Base-by-base conservation (phyloP, 2,797 vertebrate species). In the Myoxocephalus aenaeus region DNA sequence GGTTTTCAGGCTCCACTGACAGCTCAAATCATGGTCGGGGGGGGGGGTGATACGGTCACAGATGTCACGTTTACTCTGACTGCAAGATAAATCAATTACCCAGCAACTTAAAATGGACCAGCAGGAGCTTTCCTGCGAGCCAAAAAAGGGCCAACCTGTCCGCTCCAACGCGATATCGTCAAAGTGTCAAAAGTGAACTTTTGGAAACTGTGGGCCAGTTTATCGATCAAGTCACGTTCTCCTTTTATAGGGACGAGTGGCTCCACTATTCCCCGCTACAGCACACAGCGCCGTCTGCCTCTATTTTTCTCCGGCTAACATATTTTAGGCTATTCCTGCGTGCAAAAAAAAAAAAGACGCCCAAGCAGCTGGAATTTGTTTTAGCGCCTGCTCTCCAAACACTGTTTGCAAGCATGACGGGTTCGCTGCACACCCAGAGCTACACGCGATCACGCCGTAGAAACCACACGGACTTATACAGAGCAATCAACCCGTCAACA, bases 121-220 rank as follows among this genome's bases (percentile, higher is more conserved):
- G 13, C 77, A 1, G 74, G 65, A 79, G 77, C 82, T 44, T 79
- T 36, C 44, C 13, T 3, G n/a, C 1, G 42, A 25, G 81, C n/a
- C 74, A 48, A 38, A 59, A 27, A 76, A 66, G 25, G 77, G 76
- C 74, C 87, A 48, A 75, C 77, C 73, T 72, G 87, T 56, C 46
- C 65, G 69, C 71, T 50, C 63, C 5, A 5, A 80, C 57, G 73
- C 80, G 51, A 75, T 78, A 70, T 69, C 73, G 79, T 81, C 85
- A 77, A 75, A 88, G 89, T 86, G 90, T 86, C 81, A 80, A 74
- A 94, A 93, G 90, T 93, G 87, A 95, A 95, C 92, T 95, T 95
- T 92, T 87, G 80, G 46, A 82, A 88, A 92, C 91, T 87, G 88
- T 65, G 73, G 51, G 42, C 73, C 46, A 84, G 86, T 90, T 86